phyloP scores from a whole-genome alignment of 2,113 vertebrate genomes.

The Salvelinus namaycush region DNA sequence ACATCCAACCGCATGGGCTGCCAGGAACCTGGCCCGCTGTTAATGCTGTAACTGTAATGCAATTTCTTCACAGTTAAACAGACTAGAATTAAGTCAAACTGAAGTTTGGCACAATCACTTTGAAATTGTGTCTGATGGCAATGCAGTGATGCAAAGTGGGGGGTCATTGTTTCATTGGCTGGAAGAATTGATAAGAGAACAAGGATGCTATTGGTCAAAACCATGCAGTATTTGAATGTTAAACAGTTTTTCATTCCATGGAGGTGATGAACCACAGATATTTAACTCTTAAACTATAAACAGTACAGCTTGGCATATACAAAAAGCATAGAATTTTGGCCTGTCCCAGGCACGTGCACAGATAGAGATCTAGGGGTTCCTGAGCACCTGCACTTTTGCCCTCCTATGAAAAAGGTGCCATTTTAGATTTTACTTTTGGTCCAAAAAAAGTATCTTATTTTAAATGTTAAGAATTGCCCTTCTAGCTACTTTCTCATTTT shows the following conservation, averaged over 20 bases:
- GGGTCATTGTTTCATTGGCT: not conserved
- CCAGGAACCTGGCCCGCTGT: not conserved
- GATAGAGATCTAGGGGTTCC: too few relatives aligned
- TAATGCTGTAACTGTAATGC: conserved; percentile 3
- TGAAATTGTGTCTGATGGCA: not conserved
- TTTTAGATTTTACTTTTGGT: too few relatives aligned
- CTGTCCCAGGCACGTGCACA: not conserved
- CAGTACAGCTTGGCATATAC: conserved; percentile 9
- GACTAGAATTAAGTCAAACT: not conserved
- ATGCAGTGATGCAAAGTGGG: not conserved
- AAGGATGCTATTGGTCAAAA: conserved; percentile 8
- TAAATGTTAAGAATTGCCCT: too few relatives aligned
- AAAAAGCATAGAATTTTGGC: conserved; percentile 18
- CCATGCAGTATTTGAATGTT: conserved; percentile 3
- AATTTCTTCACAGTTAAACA: not conserved
- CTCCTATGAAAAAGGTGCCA: too few relatives aligned
- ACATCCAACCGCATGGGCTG: not conserved
- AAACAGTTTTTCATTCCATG: conserved; percentile 12
- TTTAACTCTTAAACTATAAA: not conserved
- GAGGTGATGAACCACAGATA: conserved; percentile 20
- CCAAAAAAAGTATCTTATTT: too few relatives aligned
- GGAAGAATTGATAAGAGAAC: not conserved
- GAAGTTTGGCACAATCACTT: conserved; percentile 2
- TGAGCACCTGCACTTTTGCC: too few relatives aligned
- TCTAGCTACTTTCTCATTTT: too few relatives aligned